Evolutionary conservation across 1,140 invertebrate genomes (phyloP), one percentile per base, ranked within the genome.

Genomic region (Acromyrmex heyeri): DNA sequence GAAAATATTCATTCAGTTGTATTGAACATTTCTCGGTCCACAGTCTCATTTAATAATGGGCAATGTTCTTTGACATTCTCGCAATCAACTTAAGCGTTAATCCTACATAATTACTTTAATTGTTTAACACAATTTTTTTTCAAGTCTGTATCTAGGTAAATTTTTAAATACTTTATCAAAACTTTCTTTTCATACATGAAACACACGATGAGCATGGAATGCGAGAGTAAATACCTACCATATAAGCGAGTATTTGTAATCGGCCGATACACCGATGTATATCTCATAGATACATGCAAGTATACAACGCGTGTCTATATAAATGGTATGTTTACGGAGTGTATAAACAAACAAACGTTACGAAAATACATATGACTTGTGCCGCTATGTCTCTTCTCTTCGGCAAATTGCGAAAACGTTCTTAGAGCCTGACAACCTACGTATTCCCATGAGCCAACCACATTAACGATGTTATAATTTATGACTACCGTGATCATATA

Each of bases 361-460:
- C 86, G 79, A 91, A 92, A 90, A 91, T 90, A 91, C 86, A 86
- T 90, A 24, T 61, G 53, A 34, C 30, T 69, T 55, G 75, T 69
- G 75, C 73, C 65, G 65, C 18, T 48, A 10, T 44, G 53, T 6
- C 27, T 61, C 77, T 83, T 59, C 70, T 50, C 64, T 81, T 65
- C 21, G 55, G 73, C 55, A 86, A 69, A 69, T 44, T 61, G 65
- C 62, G 65, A 57, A 72, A 83, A 87, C 30, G 21, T 85, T 79
- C 73, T 57, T 77, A 57, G 62, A 72, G 69, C 30, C 72, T 50
- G 21, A n/a, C 67, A 48, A 61, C 21, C 53, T 57, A 77, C 53
- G 34, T 61, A 75, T 88, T 79, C 73, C 27, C 30, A 78, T 21
- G 55, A 67, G 53, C 10, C 12, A 8, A 86, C 8, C 38, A 38